Base-by-base conservation (phyloP, 2,888 invertebrate genomes). In the Melitaea athalia region DNA sequence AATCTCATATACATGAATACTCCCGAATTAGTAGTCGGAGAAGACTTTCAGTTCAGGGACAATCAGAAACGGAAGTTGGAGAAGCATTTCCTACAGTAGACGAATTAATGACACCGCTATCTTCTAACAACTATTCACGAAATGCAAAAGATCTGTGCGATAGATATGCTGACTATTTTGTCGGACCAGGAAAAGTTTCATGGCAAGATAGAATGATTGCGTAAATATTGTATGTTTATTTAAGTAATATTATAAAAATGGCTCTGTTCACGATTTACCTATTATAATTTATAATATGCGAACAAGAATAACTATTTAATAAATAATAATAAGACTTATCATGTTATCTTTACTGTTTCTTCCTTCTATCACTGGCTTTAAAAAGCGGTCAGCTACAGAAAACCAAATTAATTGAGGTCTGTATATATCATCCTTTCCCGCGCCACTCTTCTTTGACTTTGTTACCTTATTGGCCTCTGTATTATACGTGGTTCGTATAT, bases 341-440 rank as follows among this genome's bases (percentile, higher is more conserved):
- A 79, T 76, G 75, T 74, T 76, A 73, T 74, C 73, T 72, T 75
- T 73, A 75, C 74, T 76, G 74, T 73, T 77, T 75, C 76, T 77
- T 75, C 75, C 76, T 76, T 75, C 75, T 74, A 79, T 76, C 67
- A 80, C 76, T 76, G 75, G 74, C 74, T 77, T 75, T 73, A 79
- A 78, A 76, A 81, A 79, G 75, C 77, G 78, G 75, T 81, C 78
- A 75, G 80, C 78, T 75, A 74, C 74, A 74, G 76, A 72, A 79
- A 80, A 80, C 79, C 80, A 80, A 69, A 77, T 72, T 75, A 79
- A 75, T 64, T 78, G 77, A 71, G 78, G 78, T 74, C 68, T 77
- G 74, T 79, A 79, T 72, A 79, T 7, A 75, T 79, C 77, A 76
- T 78, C 76, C 71, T 63, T 70, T 63, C 77, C 76, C 72, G 72